phyloP scores from a whole-genome alignment of 2,888 invertebrate species.

The Trachelus tabidus region DNA sequence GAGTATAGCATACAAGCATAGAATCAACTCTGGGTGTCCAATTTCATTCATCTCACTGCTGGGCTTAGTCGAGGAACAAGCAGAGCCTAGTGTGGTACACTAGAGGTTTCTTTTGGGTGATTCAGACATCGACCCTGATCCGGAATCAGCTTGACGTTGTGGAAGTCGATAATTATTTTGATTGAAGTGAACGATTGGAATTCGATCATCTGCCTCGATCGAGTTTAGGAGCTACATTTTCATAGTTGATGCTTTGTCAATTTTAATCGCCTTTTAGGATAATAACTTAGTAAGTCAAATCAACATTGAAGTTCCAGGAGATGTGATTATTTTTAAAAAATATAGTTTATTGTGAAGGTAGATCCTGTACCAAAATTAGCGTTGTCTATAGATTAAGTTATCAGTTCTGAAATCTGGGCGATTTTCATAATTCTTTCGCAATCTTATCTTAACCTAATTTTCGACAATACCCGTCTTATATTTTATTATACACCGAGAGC shows the following conservation, averaged over 20 bases:
- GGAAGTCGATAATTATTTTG: neutral
- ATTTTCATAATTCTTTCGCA: too few species aligned
- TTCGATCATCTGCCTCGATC: neutral
- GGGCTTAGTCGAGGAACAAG: neutral
- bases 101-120: neutral
- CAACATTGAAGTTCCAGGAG: neutral
- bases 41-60: slow-evolving; percentile 2
- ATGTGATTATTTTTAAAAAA: neutral
- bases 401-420: neutral
- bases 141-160: neutral
- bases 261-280: neutral
- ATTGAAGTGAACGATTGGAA: neutral
- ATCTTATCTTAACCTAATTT: too few species aligned
- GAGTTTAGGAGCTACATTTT: neutral
- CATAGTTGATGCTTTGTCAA: neutral
- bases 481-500: too few species aligned
- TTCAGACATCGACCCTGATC: neutral
- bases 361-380: neutral
- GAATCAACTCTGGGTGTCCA: neutral
- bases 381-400: neutral
- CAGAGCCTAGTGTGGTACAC: neutral
- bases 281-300: neutral
- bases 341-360: neutral
- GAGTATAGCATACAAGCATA: neutral
- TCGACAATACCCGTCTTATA: too few species aligned